phyloP scores from a whole-genome alignment of 1,140 invertebrate species.

The Hypothenemus hampei region DNA sequence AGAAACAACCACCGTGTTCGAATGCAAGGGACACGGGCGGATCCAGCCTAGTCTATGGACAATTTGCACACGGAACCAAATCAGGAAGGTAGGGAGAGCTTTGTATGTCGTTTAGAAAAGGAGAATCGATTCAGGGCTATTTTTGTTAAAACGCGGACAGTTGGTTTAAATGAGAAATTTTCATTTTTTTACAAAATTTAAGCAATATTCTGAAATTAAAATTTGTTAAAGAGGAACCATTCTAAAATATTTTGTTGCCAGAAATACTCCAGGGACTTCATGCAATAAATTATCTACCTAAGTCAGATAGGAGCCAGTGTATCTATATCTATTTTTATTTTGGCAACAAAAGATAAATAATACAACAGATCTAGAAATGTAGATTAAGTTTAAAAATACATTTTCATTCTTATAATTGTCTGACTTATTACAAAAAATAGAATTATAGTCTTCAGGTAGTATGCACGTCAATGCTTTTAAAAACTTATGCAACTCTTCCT shows the following conservation, averaged over 20 bases:
- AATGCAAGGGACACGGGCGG: slow-evolving; percentile 35
- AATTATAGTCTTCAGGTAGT: background rate
- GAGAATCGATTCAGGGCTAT: slow-evolving; percentile 39
- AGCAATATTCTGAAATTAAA: background rate
- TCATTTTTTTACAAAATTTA: slow-evolving; percentile 39
- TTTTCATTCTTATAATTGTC: too few species aligned
- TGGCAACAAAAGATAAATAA: background rate
- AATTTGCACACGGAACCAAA: slow-evolving; percentile 45
- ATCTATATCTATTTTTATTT: slow-evolving; percentile 15
- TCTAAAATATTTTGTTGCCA: background rate
- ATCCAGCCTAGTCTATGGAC: slow-evolving; percentile 44
- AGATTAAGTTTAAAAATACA: background rate
- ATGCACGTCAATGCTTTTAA: background rate
- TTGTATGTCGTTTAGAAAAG: slow-evolving; percentile 35
- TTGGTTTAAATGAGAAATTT: slow-evolving; percentile 38
- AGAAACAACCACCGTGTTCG: slow-evolving; percentile 47
- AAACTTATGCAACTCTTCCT: background rate
- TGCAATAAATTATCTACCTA: background rate
- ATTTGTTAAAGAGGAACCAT: background rate
- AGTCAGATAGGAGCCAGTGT: background rate
- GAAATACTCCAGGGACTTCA: background rate
- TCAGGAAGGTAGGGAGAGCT: slow-evolving; percentile 32
- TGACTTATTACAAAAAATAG: too few species aligned
- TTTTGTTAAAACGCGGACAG: slow-evolving; percentile 37
- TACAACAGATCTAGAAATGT: background rate